phyloP scores from a whole-genome alignment of 1,140 invertebrate genomes.

The Trachelipus rathkii region DNA sequence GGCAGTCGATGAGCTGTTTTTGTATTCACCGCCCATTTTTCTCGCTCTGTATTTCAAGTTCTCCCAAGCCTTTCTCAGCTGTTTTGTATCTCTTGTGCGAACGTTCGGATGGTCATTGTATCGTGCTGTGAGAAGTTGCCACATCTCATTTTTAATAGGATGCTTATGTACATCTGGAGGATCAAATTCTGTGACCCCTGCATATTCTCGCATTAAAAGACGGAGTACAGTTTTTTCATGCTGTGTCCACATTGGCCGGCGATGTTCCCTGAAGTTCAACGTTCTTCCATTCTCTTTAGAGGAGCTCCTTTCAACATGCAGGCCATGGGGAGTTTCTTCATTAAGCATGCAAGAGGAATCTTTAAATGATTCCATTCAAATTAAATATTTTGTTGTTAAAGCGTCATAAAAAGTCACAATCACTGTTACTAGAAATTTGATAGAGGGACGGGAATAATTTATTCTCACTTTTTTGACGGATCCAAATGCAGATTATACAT shows the following conservation, averaged over 20 bases:
- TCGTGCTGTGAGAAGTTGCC: slow-evolving; percentile 36
- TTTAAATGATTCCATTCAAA: too few species aligned
- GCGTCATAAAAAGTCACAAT: too few species aligned
- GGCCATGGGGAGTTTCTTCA: too few species aligned
- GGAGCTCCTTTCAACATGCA: too few species aligned
- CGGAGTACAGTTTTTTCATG: slow-evolving; percentile 38
- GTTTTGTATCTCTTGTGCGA: slow-evolving; percentile 37
- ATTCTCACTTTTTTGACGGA: too few species aligned
- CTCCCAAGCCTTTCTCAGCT: slow-evolving; percentile 41
- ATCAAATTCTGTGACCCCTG: slow-evolving; percentile 40
- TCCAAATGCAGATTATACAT: too few species aligned
- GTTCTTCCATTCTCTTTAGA: not conserved
- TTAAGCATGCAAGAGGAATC: too few species aligned
- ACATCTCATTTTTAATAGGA: slow-evolving; percentile 42
- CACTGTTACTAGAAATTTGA: too few species aligned
- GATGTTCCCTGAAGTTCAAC: slow-evolving; percentile 31
- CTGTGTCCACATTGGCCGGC: slow-evolving; percentile 42
- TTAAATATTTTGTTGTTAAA: too few species aligned
- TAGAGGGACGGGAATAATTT: too few species aligned
- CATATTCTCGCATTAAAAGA: slow-evolving; percentile 40
- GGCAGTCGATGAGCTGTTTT: not conserved
- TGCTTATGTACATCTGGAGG: slow-evolving; percentile 41
- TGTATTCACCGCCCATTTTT: slow-evolving; percentile 29
- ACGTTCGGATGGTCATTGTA: slow-evolving; percentile 41
- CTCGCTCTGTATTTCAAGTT: slow-evolving; percentile 40